These are phyloP conservation scores for Sebastes hubbsi DNA, from an alignment of 2,797 vertebrate genomes.

Conservation along the genomic window DNA sequence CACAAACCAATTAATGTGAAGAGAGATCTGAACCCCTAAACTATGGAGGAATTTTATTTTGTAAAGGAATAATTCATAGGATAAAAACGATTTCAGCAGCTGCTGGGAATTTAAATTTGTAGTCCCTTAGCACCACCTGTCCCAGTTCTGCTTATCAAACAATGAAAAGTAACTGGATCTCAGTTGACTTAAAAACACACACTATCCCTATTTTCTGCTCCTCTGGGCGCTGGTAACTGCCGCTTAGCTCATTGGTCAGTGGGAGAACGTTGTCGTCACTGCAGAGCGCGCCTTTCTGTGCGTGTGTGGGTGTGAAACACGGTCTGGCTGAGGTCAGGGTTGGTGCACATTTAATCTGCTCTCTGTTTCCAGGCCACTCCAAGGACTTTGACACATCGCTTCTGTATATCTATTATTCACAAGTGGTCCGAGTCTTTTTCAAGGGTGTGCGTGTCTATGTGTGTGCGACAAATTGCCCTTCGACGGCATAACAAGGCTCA, in stretches of 20 bases:
- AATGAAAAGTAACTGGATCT: slow-evolving; percentile 4
- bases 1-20: background rate
- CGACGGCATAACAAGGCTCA: slow-evolving; percentile 7
- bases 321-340: slow-evolving; percentile 70
- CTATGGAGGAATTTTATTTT: background rate
- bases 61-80: background rate
- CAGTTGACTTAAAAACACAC: slow-evolving; percentile 2
- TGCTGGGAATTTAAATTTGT: background rate
- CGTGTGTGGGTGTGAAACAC: slow-evolving; percentile 57
- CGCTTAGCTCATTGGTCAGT: slow-evolving; percentile 43
- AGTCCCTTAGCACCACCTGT: background rate
- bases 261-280: slow-evolving; percentile 35
- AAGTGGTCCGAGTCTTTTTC: slow-evolving; percentile 35
- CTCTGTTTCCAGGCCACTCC: slow-evolving; percentile 74
- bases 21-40: background rate
- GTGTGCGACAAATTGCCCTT: slow-evolving; percentile 10
- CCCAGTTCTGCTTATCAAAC: slow-evolving; percentile 5
- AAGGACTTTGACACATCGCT: slow-evolving; percentile 72
- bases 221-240: slow-evolving; percentile 31
- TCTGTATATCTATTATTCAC: slow-evolving; percentile 75
- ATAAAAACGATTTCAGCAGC: background rate
- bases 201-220: slow-evolving; percentile 2
- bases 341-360: slow-evolving; percentile 74
- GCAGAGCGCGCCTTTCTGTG: slow-evolving; percentile 28
- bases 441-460: background rate